These are phyloP conservation scores for Decapterus maruadsi DNA, from an alignment of 2,797 vertebrate genomes.

Conservation along the genomic window DNA sequence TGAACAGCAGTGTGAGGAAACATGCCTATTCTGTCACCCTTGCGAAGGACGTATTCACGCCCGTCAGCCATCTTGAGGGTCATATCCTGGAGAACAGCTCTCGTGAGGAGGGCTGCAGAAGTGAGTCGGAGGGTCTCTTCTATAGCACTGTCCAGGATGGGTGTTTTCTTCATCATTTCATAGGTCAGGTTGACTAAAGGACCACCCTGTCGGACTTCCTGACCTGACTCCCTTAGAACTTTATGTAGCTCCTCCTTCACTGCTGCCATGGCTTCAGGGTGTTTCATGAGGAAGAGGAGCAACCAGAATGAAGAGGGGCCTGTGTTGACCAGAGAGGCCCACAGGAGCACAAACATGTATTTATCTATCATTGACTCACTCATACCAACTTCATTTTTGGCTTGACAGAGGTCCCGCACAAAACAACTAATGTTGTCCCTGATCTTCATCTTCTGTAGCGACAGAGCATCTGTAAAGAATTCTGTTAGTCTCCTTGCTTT, in stretches of 20 bases:
- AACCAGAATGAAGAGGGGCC: constrained; percentile 93
- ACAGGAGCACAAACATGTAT: constrained; percentile 92
- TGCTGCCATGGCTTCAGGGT: constrained; percentile 89
- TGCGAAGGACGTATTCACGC: constrained; percentile 82
- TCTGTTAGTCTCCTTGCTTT: constrained; percentile 83
- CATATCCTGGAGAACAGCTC: constrained; percentile 84
- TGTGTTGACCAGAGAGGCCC: constrained; percentile 94
- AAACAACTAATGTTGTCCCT: constrained; percentile 90
- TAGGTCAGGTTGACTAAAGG: constrained; percentile 78
- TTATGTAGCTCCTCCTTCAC: constrained; percentile 85
- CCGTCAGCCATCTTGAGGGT: constrained; percentile 84
- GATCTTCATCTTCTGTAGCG: constrained; percentile 71
- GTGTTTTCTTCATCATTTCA: constrained; percentile 87
- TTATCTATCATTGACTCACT: constrained; percentile 84
- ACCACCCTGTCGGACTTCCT: constrained; percentile 71
- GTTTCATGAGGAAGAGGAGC: constrained; percentile 91
- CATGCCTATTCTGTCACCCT: constrained; percentile 88
- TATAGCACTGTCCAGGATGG: constrained; percentile 90
- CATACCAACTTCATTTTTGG: constrained; percentile 74
- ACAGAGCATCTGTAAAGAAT: constrained; percentile 86
- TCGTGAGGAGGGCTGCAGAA: constrained; percentile 85
- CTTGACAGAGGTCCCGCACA: constrained; percentile 84
- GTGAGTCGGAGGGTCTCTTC: constrained; percentile 91
- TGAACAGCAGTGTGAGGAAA: constrained; percentile 91
- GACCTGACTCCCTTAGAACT: constrained; percentile 80